Base-by-base conservation (phyloP, 2,797 vertebrate genomes). In the Amblyopsis hoosieri region DNA sequence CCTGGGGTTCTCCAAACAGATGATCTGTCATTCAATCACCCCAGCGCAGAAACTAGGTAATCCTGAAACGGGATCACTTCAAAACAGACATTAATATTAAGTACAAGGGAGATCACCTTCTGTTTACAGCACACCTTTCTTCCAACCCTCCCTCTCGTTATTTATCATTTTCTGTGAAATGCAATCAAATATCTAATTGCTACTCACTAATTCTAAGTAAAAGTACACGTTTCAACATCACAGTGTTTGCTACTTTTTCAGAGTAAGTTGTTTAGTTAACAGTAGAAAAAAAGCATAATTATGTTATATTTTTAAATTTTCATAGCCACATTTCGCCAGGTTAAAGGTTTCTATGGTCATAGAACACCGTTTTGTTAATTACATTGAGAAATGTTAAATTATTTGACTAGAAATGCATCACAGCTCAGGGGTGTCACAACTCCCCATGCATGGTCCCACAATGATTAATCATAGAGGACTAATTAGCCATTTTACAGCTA, bases 41-140 rank as follows among this genome's bases (percentile, higher is more conserved):
- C 66, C 62, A 79, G 76, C 73, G 61, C 86, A 84, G 76, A 75
- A 82, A 62, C 82, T 55, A 83, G 81, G 79, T 83, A 75, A 84
- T 82, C 80, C 72, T 84, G 90, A 85, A 91, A 92, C 53, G 15
- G 58, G 84, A 92, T 75, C 86, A 76, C 70, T 69, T 50, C 83
- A 80, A 85, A 89, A 83, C 87, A 84, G 72, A 87, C 89, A 91
- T 89, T 85, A 90, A 93, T 91, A 91, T 91, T 90, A 89, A 90
- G 82, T 79, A 74, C 72, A 70, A 65, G 66, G 57, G 74, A 83
- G 87, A 84, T 90, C 84, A 53, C 66, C 66, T 88, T 87, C 76
- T 84, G 78, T 74, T 68, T 53, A 65, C 47, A 51, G 59, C 46
- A 63, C 42, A 64, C 45, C 58, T 71, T 67, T 70, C 64, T 23